phyloP scores from a whole-genome alignment of 2,113 vertebrate species.

The Chrysemys picta region DNA sequence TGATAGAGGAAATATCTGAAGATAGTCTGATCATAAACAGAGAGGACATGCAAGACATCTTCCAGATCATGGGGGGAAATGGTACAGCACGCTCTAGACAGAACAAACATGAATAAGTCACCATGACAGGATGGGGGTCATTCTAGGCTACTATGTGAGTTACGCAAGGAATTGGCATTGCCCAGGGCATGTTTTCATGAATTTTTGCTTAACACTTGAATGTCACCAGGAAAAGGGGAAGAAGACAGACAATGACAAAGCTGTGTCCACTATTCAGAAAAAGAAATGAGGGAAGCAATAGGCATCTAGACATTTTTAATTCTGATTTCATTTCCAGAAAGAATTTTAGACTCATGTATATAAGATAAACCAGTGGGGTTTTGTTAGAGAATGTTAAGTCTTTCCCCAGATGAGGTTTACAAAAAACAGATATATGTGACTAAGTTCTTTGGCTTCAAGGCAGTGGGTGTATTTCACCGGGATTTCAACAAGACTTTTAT shows the following conservation, averaged over 20 bases:
- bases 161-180: conserved; percentile 11
- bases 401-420: conserved; percentile 39
- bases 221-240: not conserved
- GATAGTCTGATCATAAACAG: conserved; percentile 44
- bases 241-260: not conserved
- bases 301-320: conserved; percentile 5
- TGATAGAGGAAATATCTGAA: conserved; percentile 37
- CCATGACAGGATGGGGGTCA: conserved; percentile 48
- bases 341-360: conserved; percentile 26
- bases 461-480: not conserved
- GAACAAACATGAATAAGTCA: conserved; percentile 60
- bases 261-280: not conserved
- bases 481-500: not conserved
- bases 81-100: conserved; percentile 36
- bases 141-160: conserved; percentile 28
- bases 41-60: conserved; percentile 34
- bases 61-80: not conserved
- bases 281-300: conserved; percentile 18
- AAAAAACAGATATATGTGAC: conserved; percentile 45
- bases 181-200: not conserved
- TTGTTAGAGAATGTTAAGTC: conserved; percentile 53
- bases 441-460: not conserved
- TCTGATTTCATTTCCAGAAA: conserved; percentile 37
- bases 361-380: conserved; percentile 29
- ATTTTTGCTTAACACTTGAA: conserved; percentile 27